Evolutionary conservation across 2,888 invertebrate species (phyloP).

Genomic region (Leptopterna dolabrata): DNA sequence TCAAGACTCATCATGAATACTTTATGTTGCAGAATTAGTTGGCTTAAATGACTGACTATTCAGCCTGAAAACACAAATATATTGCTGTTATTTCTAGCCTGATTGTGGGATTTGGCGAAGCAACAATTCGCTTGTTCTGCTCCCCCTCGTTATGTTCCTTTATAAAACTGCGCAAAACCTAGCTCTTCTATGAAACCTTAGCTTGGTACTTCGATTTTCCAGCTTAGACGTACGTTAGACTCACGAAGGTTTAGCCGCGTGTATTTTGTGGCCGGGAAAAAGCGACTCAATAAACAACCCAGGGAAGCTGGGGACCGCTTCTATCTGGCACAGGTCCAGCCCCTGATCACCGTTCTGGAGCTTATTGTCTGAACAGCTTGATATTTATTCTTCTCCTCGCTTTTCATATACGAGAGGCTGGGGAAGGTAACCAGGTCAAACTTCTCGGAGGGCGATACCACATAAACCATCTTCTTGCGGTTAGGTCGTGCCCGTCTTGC

Average conservation of each 20-base stretch:
- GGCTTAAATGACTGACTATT: too few species aligned
- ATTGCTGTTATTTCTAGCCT: too few species aligned
- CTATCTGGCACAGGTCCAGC: constrained; percentile 13
- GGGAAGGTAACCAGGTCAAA: constrained; percentile 37
- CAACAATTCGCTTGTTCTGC: too few species aligned
- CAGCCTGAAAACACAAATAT: too few species aligned
- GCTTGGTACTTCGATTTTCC: too few species aligned
- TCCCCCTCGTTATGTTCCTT: too few species aligned
- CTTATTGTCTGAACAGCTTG: constrained; percentile 9
- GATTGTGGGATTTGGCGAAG: too few species aligned
- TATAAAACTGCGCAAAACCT: too few species aligned
- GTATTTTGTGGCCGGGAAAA: background rate
- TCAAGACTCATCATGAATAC: too few species aligned
- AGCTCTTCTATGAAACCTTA: too few species aligned
- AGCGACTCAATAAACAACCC: constrained; percentile 8
- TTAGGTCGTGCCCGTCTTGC: constrained; percentile 20
- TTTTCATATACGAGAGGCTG: background rate
- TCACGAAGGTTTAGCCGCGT: background rate
- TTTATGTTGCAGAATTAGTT: too few species aligned
- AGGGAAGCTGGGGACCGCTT: background rate
- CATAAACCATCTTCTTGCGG: constrained; percentile 40
- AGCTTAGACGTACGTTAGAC: background rate
- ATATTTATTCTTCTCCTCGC: constrained; percentile 31
- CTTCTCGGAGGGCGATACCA: background rate
- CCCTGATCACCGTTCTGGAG: constrained; percentile 19